A percentile compares a stretch with the other conserved stretches of the same genome.
Evolutionary conservation across 2,113 vertebrate genomes (phyloP).

Genomic region (Pithys albifrons): DNA sequence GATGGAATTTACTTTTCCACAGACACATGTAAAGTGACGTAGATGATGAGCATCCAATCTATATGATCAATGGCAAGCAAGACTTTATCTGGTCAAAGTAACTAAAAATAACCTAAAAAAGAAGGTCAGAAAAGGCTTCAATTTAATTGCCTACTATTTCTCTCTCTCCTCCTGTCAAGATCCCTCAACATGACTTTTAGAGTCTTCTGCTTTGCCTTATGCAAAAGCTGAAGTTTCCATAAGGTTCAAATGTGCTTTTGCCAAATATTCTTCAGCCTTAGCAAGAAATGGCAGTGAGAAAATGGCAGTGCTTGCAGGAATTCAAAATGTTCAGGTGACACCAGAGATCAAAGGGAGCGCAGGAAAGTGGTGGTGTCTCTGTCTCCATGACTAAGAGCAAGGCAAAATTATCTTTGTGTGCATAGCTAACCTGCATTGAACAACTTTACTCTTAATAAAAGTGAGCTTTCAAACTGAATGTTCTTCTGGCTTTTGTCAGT

Average conservation of each 20-base stretch:
- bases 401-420: neutral
- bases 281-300: conserved; percentile 2
- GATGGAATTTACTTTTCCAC: neutral
- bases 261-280: neutral
- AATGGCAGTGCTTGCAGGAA: neutral
- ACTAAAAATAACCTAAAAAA: neutral
- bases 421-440: neutral
- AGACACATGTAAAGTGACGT: neutral
- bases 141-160: neutral
- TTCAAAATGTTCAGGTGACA: neutral
- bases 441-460: neutral
- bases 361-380: neutral
- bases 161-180: neutral
- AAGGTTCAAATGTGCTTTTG: neutral
- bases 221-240: neutral
- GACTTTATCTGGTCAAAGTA: neutral
- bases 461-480: neutral
- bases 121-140: neutral
- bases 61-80: neutral
- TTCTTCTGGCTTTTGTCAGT: neutral
- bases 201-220: neutral
- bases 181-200: neutral
- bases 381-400: neutral
- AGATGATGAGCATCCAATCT: neutral
- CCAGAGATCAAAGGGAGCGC: neutral